Conservation (phyloP, 1,140 invertebrate genomes). For the Tetranychus urticae region DNA sequence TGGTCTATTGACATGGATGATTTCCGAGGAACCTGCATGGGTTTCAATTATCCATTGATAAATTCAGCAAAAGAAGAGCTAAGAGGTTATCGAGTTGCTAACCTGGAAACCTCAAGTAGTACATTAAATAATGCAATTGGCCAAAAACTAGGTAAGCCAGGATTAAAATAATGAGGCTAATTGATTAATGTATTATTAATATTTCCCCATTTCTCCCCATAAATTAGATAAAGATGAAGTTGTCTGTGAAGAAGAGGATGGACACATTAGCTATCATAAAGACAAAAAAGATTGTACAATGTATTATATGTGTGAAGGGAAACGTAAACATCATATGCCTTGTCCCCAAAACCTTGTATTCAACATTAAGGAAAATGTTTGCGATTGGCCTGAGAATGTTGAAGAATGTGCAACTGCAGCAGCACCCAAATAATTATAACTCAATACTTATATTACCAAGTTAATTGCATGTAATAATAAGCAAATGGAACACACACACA, state of each 20-base stretch:
- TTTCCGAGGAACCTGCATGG: conserved; percentile 66
- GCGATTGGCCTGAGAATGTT: conserved; percentile 86
- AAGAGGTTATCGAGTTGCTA: conserved; percentile 50
- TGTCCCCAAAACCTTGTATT: conserved; percentile 80
- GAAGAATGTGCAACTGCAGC: conserved; percentile 36
- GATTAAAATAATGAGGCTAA: not conserved
- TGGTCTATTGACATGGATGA: conserved; percentile 94
- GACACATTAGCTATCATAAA: conserved; percentile 70
- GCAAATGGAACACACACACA: too few relatives aligned
- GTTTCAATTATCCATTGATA: conserved; percentile 66
- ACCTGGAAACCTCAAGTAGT: conserved; percentile 36
- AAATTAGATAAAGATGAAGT: conserved; percentile 34
- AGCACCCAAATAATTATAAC: not conserved
- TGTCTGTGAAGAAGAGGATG: conserved; percentile 69
- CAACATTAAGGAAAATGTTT: conserved; percentile 75
- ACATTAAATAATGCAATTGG: not conserved
- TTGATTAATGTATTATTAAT: not conserved
- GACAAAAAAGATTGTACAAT: conserved; percentile 73
- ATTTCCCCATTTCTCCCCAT: not conserved
- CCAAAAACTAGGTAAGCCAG: not conserved
- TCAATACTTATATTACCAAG: not conserved
- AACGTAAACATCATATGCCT: conserved; percentile 71
- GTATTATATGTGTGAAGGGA: conserved; percentile 88
- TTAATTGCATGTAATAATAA: too few relatives aligned
- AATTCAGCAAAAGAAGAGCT: conserved; percentile 64